Conservation (phyloP, 2,888 invertebrate species). For the Julus scanicus region DNA sequence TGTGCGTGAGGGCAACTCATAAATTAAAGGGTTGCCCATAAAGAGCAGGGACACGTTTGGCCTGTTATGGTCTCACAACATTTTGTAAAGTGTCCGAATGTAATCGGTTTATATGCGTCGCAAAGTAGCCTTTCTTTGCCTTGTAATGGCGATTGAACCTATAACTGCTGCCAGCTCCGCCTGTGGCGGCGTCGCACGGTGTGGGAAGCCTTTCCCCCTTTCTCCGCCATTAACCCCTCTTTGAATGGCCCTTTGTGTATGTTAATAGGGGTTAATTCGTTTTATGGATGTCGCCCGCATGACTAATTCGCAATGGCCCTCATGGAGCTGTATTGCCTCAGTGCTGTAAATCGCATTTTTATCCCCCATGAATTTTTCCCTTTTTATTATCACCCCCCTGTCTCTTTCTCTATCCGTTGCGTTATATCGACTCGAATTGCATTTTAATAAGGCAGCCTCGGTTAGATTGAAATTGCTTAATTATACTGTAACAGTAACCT, state of each 20-base stretch:
- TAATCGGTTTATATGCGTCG: too few species aligned
- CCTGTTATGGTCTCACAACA: too few species aligned
- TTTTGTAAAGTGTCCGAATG: too few species aligned
- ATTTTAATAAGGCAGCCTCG: constrained; percentile 23
- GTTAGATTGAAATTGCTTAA: constrained; percentile 46
- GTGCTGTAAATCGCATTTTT: background rate
- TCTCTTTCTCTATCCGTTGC: background rate
- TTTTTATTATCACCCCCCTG: background rate
- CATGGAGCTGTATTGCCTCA: background rate
- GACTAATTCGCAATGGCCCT: background rate
- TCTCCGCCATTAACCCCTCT: background rate
- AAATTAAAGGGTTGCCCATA: too few species aligned
- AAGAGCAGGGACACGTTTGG: too few species aligned
- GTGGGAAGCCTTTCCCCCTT: background rate
- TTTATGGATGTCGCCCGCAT: constrained; percentile 14
- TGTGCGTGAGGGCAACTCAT: too few species aligned
- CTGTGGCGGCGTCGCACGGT: background rate
- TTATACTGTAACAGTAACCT: constrained; percentile 50
- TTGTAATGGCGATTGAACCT: too few species aligned
- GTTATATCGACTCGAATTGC: constrained; percentile 1
- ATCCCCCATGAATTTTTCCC: background rate
- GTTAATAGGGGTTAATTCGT: constrained; percentile 37
- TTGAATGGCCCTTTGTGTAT: background rate
- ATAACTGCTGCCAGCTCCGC: background rate
- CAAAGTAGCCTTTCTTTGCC: too few species aligned